Evolutionary conservation across 2,888 invertebrate genomes (phyloP).

Genomic region (Campopleginae sp.): DNA sequence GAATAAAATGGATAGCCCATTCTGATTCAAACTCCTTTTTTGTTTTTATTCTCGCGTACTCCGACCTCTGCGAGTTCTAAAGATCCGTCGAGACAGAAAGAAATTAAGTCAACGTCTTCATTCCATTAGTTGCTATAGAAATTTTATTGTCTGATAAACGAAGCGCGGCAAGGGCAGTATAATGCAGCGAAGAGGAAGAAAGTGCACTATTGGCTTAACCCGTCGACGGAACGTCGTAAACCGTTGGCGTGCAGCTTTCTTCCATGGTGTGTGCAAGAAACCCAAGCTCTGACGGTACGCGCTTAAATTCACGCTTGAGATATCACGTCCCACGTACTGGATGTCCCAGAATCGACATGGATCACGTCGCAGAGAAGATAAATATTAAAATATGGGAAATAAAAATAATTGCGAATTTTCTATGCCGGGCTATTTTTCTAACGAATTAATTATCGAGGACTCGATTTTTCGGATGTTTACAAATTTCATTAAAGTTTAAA

Average conservation of each 20-base stretch:
- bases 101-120: constrained; percentile 19
- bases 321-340: not conserved
- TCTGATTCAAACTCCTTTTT: not conserved
- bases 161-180: constrained; percentile 24
- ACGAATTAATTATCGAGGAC: not conserved
- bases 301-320: constrained; percentile 16
- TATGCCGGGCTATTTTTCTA: not conserved
- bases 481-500: not conserved
- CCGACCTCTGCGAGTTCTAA: constrained; percentile 16
- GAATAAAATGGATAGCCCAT: not conserved
- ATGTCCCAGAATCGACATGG: not conserved
- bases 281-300: constrained; percentile 3
- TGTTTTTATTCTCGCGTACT: not conserved
- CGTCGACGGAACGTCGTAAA: constrained; percentile 59
- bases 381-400: not conserved
- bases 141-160: constrained; percentile 40
- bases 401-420: not conserved
- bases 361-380: not conserved
- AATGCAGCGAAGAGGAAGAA: constrained; percentile 45
- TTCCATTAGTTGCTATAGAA: constrained; percentile 8
- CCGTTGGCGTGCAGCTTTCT: constrained; percentile 21
- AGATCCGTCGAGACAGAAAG: constrained; percentile 18
- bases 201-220: constrained; percentile 46
- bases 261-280: constrained; percentile 40
- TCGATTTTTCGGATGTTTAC: not conserved